Base-by-base conservation (phyloP, 2,888 invertebrate genomes). In the Lampropteryx suffumata region DNA sequence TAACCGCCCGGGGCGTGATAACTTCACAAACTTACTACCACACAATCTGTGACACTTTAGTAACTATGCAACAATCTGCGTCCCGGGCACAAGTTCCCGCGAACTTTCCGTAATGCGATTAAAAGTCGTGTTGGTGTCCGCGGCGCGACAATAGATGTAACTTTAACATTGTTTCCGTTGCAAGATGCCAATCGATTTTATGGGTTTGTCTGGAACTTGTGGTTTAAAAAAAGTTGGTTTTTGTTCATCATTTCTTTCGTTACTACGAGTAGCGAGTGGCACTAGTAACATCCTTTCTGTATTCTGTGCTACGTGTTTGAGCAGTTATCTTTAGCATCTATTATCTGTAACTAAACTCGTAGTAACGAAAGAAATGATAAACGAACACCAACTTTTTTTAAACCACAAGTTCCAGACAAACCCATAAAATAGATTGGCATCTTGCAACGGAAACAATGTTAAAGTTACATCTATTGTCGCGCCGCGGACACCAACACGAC, bases 391-490 rank as follows among this genome's bases (percentile, higher is more conserved):
- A n/a, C 14, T 27, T 35, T 35, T 32, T 50, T 34, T 24, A 24
- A 21, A 26, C 30, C 9, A 36, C 17, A n/a, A 47, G 46, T 50
- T 50, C 17, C 30, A 40, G 40, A 35, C 27, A 12, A 44, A 40
- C 48, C 44, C 44, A 42, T 53, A 48, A 53, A 53, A 53, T 53
- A 48, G 48, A 53, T 53, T 53, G 53, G 48, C 48, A 47, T 52
- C 52, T 52, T 48, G 50, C 44, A 64, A 68, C 64, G 65, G 63
- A 76, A 76, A 78, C 77, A 75, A 76, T 67, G 77, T 76, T 76
- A 75, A 78, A 79, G 74, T 76, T 69, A 72, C 78, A 76, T 76
- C 76, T 71, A 79, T 79, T 77, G 75, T 73, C 65, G 73, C 65
- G 73, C 53, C 58, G 65, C 55, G 64, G 69, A 64, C 64, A 69